Conservation (phyloP, 2,797 vertebrate genomes). For the Cyclopterus lumpus region DNA sequence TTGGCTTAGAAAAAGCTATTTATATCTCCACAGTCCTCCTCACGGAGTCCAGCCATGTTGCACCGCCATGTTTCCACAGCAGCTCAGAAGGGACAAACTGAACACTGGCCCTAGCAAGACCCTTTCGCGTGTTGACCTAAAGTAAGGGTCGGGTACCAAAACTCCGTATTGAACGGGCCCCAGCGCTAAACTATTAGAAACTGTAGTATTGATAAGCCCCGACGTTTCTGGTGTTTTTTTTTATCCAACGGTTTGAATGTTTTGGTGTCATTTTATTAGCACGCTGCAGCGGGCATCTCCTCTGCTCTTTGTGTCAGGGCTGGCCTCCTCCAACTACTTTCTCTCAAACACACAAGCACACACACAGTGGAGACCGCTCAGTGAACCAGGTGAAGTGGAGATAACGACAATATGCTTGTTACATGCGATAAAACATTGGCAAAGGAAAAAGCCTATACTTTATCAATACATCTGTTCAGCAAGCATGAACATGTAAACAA, state of each 20-base stretch:
- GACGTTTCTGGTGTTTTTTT: neutral
- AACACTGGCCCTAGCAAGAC: neutral
- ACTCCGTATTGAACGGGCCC: neutral
- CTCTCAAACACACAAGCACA: too few relatives aligned
- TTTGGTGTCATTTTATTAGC: neutral
- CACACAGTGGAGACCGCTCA: too few relatives aligned
- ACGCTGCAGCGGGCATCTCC: neutral
- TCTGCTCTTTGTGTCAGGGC: neutral
- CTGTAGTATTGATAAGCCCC: neutral
- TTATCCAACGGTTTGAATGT: neutral
- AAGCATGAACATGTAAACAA: neutral
- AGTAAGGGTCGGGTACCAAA: too few relatives aligned
- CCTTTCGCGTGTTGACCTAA: too few relatives aligned
- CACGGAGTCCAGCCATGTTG: too few relatives aligned
- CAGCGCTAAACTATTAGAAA: neutral
- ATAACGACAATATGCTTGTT: neutral
- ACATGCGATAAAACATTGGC: neutral
- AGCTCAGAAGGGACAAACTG: neutral
- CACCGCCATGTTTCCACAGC: too few relatives aligned
- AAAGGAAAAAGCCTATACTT: neutral
- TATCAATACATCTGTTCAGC: neutral
- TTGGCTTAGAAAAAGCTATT: neutral
- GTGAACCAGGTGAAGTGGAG: too few relatives aligned
- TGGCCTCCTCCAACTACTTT: too few relatives aligned
- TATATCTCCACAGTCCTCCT: neutral